phyloP scores from a whole-genome alignment of 2,888 invertebrate genomes.

The Pyrrhosoma nymphula region DNA sequence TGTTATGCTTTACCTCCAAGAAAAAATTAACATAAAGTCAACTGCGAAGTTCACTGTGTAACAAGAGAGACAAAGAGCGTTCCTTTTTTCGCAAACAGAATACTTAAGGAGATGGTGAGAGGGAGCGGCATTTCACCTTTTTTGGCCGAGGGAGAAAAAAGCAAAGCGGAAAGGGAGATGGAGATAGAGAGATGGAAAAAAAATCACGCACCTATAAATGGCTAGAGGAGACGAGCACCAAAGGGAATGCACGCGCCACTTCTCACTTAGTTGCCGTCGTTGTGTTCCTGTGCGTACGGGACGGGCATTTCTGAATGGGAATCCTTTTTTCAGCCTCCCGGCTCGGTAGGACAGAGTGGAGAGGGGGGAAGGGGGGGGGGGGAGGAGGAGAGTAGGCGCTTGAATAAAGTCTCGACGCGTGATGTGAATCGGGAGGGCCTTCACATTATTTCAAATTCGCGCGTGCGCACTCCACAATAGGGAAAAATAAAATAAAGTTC shows the following conservation, averaged over 20 bases:
- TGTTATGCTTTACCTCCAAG: no score
- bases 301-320: slow-evolving; percentile 32
- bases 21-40: no score
- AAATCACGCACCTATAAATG: background rate
- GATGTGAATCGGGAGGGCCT: background rate
- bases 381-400: background rate
- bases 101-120: background rate
- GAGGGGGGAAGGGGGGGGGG: background rate
- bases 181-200: background rate
- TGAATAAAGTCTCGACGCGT: background rate
- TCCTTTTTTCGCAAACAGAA: background rate
- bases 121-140: background rate
- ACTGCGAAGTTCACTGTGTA: no score
- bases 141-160: background rate
- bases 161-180: background rate
- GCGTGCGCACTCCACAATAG: background rate
- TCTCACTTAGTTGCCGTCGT: background rate
- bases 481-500: background rate
- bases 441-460: background rate
- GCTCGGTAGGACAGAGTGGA: background rate
- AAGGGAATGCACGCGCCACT: background rate
- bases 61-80: no score
- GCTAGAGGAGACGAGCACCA: background rate
- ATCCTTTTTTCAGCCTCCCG: background rate
- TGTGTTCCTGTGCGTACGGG: background rate